A percentile compares a stretch with the other conserved stretches of the same genome.
These are phyloP conservation scores for Neofelis nebulosa DNA, from an alignment of 2,113 vertebrate genomes.

Conservation along the genomic window DNA sequence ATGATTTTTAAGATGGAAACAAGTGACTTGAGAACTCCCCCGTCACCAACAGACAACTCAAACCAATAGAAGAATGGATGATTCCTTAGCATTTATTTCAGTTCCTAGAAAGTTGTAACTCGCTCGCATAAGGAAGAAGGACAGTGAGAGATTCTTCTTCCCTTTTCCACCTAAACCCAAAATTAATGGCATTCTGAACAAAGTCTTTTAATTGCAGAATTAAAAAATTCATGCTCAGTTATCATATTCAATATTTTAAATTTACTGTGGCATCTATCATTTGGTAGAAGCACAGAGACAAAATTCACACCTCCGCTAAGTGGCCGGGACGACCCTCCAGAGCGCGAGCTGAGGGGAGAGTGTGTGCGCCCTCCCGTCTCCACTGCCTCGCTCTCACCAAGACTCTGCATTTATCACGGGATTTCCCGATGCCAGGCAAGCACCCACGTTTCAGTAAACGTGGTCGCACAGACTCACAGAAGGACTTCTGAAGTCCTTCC, in stretches of 20 bases:
- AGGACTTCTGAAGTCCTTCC: background rate
- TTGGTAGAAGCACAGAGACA: conserved; percentile 23
- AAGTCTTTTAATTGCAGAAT: conserved; percentile 76
- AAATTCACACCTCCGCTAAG: conserved; percentile 17
- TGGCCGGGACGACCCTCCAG: background rate
- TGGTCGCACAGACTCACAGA: background rate
- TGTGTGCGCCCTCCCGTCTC: fast-evolving
- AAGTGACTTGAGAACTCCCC: background rate
- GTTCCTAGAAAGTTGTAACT: background rate
- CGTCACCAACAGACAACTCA: background rate
- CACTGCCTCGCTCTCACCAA: too few species aligned
- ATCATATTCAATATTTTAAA: conserved; percentile 72
- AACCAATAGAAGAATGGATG: background rate
- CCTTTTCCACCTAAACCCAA: conserved; percentile 65
- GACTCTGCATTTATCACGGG: fast-evolving
- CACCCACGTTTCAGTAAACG: background rate
- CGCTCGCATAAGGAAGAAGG: background rate
- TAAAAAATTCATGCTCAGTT: conserved; percentile 78
- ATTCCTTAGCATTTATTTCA: background rate
- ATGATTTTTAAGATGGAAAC: background rate
- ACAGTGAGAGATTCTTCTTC: conserved; percentile 35
- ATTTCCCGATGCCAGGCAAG: background rate
- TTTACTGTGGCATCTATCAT: conserved; percentile 69
- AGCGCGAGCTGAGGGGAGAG: background rate
- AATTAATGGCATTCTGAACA: conserved; percentile 72